phyloP scores from a whole-genome alignment of 2,113 vertebrate genomes.

The Sisor rabdophorus region DNA sequence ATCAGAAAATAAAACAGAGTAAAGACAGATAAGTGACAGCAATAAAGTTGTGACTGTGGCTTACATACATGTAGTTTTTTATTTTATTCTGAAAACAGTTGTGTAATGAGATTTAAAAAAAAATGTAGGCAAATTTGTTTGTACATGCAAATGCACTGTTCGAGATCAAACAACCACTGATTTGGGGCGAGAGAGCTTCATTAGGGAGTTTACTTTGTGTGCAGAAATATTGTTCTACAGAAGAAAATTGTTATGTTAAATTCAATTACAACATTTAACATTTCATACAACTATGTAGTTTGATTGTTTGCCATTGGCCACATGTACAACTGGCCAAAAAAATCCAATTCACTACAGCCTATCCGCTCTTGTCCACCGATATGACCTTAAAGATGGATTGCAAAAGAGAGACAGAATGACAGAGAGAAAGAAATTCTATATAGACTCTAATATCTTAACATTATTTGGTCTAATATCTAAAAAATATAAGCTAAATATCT shows the following conservation, averaged over 20 bases:
- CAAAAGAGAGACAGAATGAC: too few species aligned
- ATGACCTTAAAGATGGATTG: too few species aligned
- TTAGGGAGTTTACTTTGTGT: background rate
- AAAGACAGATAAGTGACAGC: slow-evolving; percentile 20
- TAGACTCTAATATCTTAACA: too few species aligned
- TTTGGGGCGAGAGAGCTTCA: too few species aligned
- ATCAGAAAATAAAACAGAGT: background rate
- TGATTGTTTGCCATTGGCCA: too few species aligned
- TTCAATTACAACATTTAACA: background rate
- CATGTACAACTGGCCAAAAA: too few species aligned
- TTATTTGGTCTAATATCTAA: too few species aligned
- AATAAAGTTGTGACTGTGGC: background rate
- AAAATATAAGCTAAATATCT: too few species aligned
- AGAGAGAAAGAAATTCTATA: too few species aligned
- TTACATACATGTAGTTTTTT: slow-evolving; percentile 36
- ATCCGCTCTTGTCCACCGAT: too few species aligned
- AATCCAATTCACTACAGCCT: too few species aligned
- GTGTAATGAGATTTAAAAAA: slow-evolving; percentile 25
- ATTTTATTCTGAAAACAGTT: slow-evolving; percentile 38
- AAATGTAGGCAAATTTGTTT: background rate
- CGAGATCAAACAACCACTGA: background rate
- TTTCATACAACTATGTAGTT: background rate
- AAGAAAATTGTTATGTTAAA: background rate
- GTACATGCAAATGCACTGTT: slow-evolving; percentile 12
- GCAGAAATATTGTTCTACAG: background rate